Evolutionary conservation across 2,888 invertebrate species (phyloP).

Genomic region (Parnassius mnemosyne): DNA sequence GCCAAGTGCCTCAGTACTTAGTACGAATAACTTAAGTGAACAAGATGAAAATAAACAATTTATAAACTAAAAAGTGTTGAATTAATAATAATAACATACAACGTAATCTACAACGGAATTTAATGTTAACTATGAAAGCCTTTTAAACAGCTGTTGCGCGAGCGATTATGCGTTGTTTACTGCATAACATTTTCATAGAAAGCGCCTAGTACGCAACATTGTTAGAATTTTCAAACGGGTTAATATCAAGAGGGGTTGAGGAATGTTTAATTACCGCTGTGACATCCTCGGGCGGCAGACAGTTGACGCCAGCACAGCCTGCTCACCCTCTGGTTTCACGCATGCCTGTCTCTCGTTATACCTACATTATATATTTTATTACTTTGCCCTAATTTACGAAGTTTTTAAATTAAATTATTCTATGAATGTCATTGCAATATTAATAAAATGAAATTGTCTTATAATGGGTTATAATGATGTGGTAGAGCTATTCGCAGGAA

Average conservation of each 20-base stretch:
- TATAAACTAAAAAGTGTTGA: slow-evolving; percentile 1
- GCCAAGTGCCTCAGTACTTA: slow-evolving; percentile 17
- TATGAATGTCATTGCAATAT: slow-evolving; percentile 10
- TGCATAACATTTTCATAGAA: slow-evolving; percentile 51
- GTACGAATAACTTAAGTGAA: slow-evolving; percentile 21
- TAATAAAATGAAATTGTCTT: too few species aligned
- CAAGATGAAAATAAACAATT: slow-evolving; percentile 16
- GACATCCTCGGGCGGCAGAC: slow-evolving; percentile 52
- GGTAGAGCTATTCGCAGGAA: too few species aligned
- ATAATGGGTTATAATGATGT: too few species aligned
- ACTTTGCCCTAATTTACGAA: slow-evolving; percentile 18
- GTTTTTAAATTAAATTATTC: slow-evolving; percentile 15
- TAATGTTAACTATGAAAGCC: slow-evolving; percentile 29
- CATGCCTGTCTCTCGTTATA: slow-evolving; percentile 29
- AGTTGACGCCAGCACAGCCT: slow-evolving; percentile 43
- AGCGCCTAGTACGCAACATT: slow-evolving; percentile 58
- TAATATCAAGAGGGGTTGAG: slow-evolving; percentile 60
- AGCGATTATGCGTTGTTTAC: slow-evolving; percentile 33
- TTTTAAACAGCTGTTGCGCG: slow-evolving; percentile 30
- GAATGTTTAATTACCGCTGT: slow-evolving; percentile 73
- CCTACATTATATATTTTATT: slow-evolving; percentile 26
- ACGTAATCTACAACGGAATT: slow-evolving; percentile 17
- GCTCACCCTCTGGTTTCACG: slow-evolving; percentile 31
- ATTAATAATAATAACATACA: slow-evolving; percentile 5
- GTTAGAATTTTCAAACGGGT: slow-evolving; percentile 71